Evolutionary conservation across 2,113 vertebrate species (phyloP).

Genomic region (Phoenicopterus ruber): DNA sequence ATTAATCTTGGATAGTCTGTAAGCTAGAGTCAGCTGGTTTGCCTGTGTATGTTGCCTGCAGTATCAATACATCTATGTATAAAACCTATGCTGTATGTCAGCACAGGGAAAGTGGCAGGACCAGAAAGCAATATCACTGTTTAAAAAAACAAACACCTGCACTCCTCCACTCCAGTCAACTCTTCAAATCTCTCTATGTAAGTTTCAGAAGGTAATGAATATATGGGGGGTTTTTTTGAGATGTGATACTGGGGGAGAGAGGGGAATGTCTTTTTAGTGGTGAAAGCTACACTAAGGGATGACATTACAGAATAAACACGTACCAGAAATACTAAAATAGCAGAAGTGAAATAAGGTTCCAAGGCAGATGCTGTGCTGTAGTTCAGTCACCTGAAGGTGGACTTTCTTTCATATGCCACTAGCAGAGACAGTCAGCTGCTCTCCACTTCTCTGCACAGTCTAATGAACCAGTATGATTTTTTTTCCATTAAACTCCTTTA

Average conservation of each 20-base stretch:
- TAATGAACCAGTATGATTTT: background rate
- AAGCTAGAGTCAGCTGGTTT: background rate
- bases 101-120: background rate
- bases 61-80: background rate
- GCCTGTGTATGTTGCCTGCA: rapidly evolving
- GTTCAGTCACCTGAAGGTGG: background rate
- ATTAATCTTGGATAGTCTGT: background rate
- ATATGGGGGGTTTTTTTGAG: background rate
- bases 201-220: background rate
- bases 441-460: background rate
- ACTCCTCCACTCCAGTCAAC: background rate
- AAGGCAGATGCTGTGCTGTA: background rate
- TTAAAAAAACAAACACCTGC: background rate
- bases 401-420: background rate
- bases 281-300: background rate
- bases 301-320: background rate
- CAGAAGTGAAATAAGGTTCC: background rate
- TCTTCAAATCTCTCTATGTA: background rate
- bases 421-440: background rate
- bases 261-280: background rate
- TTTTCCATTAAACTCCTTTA: background rate
- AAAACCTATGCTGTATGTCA: background rate
- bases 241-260: background rate
- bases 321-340: background rate
- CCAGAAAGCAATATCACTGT: background rate